A percentile compares a stretch with the other conserved stretches of the same genome.
phyloP scores from a whole-genome alignment of 1,140 invertebrate species.

The Dendrolimus kikuchii region DNA sequence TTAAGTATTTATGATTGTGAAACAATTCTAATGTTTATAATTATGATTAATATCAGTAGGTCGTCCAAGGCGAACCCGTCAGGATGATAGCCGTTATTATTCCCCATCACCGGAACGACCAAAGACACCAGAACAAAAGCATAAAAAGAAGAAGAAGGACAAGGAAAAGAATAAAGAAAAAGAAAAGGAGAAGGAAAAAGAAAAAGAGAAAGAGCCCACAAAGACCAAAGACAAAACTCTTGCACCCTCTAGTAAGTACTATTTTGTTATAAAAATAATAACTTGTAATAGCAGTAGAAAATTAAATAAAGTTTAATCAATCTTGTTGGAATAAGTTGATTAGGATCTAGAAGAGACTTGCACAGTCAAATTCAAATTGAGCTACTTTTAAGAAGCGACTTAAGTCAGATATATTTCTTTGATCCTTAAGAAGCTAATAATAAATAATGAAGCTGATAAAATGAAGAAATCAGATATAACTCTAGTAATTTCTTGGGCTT shows the following conservation, averaged over 20 bases:
- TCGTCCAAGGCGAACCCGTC: constrained; percentile 37
- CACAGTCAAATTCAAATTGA: no score
- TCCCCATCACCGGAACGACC: constrained; percentile 41
- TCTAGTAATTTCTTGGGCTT: no score
- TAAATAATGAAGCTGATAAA: no score
- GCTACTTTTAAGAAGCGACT: no score
- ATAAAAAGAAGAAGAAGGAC: constrained; percentile 61
- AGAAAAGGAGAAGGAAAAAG: constrained; percentile 46
- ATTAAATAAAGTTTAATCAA: no score
- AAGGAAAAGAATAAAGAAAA: constrained; percentile 23
- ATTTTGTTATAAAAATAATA: not conserved
- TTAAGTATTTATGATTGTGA: no score
- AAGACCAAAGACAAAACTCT: constrained; percentile 64
- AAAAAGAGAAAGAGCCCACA: constrained; percentile 38
- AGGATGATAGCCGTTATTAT: constrained; percentile 40
- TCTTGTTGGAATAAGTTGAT: no score
- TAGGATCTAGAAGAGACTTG: no score
- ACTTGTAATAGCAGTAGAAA: no score
- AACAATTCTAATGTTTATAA: not conserved
- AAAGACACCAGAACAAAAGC: constrained; percentile 45
- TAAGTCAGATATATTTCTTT: no score
- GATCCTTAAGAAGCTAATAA: no score
- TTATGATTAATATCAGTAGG: constrained; percentile 21
- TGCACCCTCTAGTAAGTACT: constrained; percentile 56
- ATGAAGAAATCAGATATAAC: no score